phyloP scores from a whole-genome alignment of 92 coral and sea anemone genomes.

The Palythoa grandis region DNA sequence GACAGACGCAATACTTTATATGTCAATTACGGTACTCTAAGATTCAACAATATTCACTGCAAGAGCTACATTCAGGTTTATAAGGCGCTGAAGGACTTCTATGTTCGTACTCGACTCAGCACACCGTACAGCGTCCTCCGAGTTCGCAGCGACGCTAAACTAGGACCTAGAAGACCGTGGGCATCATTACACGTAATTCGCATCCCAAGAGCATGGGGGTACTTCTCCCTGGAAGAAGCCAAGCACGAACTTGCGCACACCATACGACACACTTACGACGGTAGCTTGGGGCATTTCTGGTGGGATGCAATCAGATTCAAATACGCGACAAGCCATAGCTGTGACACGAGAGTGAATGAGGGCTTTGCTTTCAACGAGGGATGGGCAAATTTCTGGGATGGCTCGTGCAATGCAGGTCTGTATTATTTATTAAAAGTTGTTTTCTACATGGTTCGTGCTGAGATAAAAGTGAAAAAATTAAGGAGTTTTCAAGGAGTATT shows the following conservation, averaged over 20 bases:
- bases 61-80: background rate
- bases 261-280: constrained; percentile 13
- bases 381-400: too few relatives aligned
- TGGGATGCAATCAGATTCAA: background rate
- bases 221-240: background rate
- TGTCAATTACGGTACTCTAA: background rate
- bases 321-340: background rate
- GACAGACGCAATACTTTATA: background rate
- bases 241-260: constrained; percentile 20
- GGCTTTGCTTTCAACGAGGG: too few relatives aligned
- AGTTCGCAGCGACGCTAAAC: background rate
- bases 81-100: background rate
- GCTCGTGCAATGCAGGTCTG: too few relatives aligned
- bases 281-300: background rate
- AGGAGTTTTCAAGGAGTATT: too few relatives aligned
- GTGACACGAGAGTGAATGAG: background rate
- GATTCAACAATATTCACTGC: background rate
- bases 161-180: background rate
- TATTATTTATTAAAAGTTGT: too few relatives aligned
- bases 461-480: too few relatives aligned
- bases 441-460: too few relatives aligned
- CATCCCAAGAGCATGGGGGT: background rate
- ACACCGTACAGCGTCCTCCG: background rate
- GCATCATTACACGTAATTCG: background rate
- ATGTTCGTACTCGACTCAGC: too few relatives aligned